A percentile compares a stretch with the other conserved stretches of the same genome.
Evolutionary conservation across 1,140 invertebrate genomes (phyloP).

Genomic region (Aphelenchoides besseyi): DNA sequence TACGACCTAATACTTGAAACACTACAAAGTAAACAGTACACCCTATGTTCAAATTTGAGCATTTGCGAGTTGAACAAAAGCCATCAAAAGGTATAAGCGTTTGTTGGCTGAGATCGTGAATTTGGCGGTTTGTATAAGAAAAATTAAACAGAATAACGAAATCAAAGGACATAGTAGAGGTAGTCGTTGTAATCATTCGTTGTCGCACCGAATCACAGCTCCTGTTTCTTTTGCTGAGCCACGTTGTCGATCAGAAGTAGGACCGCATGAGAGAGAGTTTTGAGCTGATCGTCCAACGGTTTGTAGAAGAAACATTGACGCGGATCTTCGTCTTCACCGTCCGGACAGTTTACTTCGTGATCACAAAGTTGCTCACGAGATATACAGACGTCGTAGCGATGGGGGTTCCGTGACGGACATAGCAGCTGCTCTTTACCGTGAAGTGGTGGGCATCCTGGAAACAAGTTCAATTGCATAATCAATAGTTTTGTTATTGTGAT

Average conservation of each 20-base stretch:
- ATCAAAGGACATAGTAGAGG: no score
- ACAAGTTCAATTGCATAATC: background rate
- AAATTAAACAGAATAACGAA: no score
- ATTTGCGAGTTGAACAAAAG: no score
- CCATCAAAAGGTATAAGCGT: no score
- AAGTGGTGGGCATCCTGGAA: constrained; percentile 47
- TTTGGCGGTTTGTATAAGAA: no score
- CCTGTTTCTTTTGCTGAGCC: constrained; percentile 30
- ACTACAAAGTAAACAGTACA: no score
- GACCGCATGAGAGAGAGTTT: constrained; percentile 48
- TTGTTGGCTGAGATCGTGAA: no score
- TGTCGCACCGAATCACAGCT: no score
- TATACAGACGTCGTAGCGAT: constrained; percentile 60
- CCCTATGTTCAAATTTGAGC: no score
- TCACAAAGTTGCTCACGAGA: constrained; percentile 63
- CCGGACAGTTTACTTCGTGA: constrained; percentile 62
- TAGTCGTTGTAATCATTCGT: no score
- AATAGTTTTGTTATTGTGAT: background rate
- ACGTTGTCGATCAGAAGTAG: constrained; percentile 48
- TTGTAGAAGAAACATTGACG: constrained; percentile 62
- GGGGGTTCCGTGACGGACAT: constrained; percentile 42
- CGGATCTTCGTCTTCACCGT: constrained; percentile 63
- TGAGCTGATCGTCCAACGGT: constrained; percentile 50
- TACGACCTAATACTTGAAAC: no score
- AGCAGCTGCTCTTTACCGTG: constrained; percentile 54